These are phyloP conservation scores for Stramonita haemastoma DNA, from an alignment of 2,888 invertebrate species.

Conservation along the genomic window DNA sequence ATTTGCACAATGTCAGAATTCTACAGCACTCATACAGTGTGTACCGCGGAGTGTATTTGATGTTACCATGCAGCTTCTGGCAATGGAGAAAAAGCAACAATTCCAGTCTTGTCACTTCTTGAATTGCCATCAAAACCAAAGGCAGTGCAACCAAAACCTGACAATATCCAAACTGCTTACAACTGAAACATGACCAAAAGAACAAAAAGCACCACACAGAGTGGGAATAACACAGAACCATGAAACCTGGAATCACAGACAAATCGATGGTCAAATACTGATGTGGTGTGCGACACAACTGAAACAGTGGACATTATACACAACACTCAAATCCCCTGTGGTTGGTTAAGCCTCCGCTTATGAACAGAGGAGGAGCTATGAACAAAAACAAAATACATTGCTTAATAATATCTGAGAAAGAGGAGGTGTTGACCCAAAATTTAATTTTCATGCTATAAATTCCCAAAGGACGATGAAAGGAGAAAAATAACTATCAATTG, in stretches of 20 bases:
- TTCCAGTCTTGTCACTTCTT: neutral
- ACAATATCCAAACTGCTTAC: neutral
- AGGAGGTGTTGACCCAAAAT: too few relatives aligned
- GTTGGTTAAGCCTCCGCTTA: neutral
- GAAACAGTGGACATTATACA: neutral
- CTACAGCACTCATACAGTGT: neutral
- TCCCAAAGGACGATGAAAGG: too few relatives aligned
- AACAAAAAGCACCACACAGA: neutral
- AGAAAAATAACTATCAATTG: too few relatives aligned
- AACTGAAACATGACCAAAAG: neutral
- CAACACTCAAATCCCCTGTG: neutral
- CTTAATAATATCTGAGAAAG: too few relatives aligned
- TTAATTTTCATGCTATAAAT: too few relatives aligned
- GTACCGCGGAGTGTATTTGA: neutral
- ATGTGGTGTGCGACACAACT: neutral
- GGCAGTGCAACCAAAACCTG: neutral
- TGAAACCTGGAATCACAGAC: neutral
- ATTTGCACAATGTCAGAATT: neutral
- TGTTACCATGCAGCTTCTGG: neutral
- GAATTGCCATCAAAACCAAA: neutral
- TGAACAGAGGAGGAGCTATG: too few relatives aligned
- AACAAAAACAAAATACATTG: too few relatives aligned
- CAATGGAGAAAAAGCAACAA: neutral
- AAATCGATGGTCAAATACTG: neutral
- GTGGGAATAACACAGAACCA: neutral